phyloP scores from a whole-genome alignment of 92 coral and sea anemone species.

The Zoanthus sansibaricus region DNA sequence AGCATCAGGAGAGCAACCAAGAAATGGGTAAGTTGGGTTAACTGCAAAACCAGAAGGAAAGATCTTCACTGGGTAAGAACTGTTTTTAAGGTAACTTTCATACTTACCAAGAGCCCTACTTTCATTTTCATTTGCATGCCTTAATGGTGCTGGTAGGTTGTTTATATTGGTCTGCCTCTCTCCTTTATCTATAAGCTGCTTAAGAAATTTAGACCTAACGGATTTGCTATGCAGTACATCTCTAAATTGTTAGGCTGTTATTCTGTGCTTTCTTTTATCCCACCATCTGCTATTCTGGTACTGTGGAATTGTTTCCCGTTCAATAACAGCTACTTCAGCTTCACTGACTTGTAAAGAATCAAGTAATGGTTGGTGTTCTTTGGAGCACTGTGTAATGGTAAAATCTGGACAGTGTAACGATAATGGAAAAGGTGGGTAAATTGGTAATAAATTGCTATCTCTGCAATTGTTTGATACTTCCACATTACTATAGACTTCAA shows the following conservation, averaged over 20 bases:
- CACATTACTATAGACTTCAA: conserved; percentile 46
- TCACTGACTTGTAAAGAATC: conserved; percentile 41
- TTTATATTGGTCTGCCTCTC: neutral
- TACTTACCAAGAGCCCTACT: conserved; percentile 33
- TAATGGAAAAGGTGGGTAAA: conserved; percentile 48
- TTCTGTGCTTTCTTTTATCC: conserved; percentile 38
- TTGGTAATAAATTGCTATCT: neutral
- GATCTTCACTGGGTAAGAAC: conserved; percentile 55
- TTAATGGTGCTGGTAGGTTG: conserved; percentile 46
- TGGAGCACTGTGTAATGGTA: conserved; percentile 38
- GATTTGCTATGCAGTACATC: neutral
- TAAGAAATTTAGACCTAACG: too few species aligned
- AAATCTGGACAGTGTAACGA: conserved; percentile 30
- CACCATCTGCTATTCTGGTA: conserved; percentile 39
- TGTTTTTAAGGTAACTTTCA: conserved; percentile 26
- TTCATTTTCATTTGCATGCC: conserved; percentile 55
- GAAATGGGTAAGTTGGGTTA: conserved; percentile 58
- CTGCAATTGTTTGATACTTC: conserved; percentile 27
- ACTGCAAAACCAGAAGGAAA: conserved; percentile 58
- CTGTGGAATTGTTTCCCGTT: conserved; percentile 33
- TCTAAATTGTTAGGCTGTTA: conserved; percentile 52
- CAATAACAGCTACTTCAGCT: conserved; percentile 37
- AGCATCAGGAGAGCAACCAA: conserved; percentile 60
- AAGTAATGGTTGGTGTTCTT: conserved; percentile 30
- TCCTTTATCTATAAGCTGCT: neutral